A percentile compares a stretch with the other conserved stretches of the same genome.
Evolutionary conservation across 2,888 invertebrate species (phyloP).

Genomic region (Thelaira solivaga): DNA sequence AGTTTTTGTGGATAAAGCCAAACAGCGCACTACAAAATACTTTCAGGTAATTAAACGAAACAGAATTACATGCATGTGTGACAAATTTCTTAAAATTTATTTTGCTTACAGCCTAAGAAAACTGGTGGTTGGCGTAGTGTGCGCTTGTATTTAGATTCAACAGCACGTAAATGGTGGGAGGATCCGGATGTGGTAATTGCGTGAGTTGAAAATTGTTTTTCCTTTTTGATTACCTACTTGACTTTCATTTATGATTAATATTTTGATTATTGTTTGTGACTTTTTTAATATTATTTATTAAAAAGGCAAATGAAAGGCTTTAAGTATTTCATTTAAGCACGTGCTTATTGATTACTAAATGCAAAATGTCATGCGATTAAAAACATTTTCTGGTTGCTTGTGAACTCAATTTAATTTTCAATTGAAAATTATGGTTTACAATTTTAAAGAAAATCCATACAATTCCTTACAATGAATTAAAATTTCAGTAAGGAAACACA

Average conservation of each 20-base stretch:
- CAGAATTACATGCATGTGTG: background rate
- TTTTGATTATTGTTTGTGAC: background rate
- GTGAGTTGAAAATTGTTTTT: conserved; percentile 68
- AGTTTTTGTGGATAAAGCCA: conserved; percentile 67
- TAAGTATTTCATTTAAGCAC: background rate
- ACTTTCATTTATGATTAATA: background rate
- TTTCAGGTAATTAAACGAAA: conserved; percentile 67
- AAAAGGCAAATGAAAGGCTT: background rate
- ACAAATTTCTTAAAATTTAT: background rate
- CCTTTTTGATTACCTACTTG: conserved; percentile 27
- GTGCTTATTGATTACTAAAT: conserved; percentile 27
- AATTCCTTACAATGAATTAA: too few species aligned
- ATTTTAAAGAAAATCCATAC: too few species aligned
- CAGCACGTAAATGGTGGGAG: conserved; percentile 74
- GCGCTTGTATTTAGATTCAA: conserved; percentile 70
- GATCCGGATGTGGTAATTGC: conserved; percentile 75
- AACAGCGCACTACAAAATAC: conserved; percentile 65
- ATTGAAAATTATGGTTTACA: too few species aligned
- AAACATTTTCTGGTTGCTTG: background rate
- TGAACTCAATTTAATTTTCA: too few species aligned
- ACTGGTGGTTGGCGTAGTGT: conserved; percentile 71
- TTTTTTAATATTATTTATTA: too few species aligned
- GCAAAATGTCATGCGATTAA: background rate
- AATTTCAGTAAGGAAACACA: too few species aligned
- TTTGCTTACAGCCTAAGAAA: conserved; percentile 65